Evolutionary conservation across 2,797 vertebrate species (phyloP).

Genomic region (Mormyrops attenuatus): DNA sequence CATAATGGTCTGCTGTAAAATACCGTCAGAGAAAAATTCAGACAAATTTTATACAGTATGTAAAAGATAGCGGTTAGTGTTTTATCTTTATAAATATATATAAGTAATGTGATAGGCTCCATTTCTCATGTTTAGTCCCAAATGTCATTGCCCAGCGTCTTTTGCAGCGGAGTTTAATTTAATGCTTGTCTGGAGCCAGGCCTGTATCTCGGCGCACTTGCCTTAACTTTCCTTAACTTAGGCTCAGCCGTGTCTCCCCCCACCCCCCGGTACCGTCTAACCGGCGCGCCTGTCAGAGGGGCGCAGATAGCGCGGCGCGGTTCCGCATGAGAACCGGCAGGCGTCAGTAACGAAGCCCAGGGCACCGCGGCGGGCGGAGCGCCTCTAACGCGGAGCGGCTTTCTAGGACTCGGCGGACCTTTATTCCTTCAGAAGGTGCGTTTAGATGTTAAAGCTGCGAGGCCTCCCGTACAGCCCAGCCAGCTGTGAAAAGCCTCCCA

Average conservation of each 20-base stretch:
- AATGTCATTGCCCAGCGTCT: slow-evolving; percentile 1
- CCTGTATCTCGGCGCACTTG: neutral
- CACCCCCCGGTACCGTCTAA: neutral
- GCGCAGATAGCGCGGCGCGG: neutral
- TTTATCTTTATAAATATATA: slow-evolving; percentile 12
- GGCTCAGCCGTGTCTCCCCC: neutral
- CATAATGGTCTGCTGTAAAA: slow-evolving; percentile 1
- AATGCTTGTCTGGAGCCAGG: slow-evolving; percentile 9
- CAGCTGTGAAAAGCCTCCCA: neutral
- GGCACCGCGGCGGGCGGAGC: neutral
- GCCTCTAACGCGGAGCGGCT: neutral
- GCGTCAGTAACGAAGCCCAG: neutral
- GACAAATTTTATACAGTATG: slow-evolving; percentile 2
- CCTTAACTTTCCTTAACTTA: neutral
- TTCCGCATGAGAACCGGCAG: neutral
- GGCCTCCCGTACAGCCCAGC: neutral
- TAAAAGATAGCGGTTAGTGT: slow-evolving; percentile 3
- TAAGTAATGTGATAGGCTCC: slow-evolving; percentile 9
- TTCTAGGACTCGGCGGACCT: neutral
- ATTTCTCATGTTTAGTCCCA: slow-evolving; percentile 10
- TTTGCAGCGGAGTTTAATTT: slow-evolving; percentile 6
- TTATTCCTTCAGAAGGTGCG: neutral
- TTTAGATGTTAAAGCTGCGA: neutral
- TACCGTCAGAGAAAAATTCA: neutral
- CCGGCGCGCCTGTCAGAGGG: neutral